These are phyloP conservation scores for Nyctibius grandis DNA, from an alignment of 2,797 vertebrate genomes.

Conservation along the genomic window DNA sequence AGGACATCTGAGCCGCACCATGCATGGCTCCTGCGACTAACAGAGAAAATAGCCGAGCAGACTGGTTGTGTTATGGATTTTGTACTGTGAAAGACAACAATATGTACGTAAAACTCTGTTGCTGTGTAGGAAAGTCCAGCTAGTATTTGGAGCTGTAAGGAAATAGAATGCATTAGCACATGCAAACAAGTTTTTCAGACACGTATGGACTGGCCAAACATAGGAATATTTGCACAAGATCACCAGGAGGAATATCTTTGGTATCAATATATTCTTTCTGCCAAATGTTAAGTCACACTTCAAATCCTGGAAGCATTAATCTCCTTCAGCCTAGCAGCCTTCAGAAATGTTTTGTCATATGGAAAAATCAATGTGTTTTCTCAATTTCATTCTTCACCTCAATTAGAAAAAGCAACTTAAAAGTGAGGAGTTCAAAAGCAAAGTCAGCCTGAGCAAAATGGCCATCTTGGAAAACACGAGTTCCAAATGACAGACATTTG, in stretches of 20 bases:
- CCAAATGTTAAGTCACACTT: neutral
- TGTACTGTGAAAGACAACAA: neutral
- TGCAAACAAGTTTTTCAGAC: neutral
- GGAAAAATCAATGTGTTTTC: slow-evolving; percentile 16
- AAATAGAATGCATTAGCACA: neutral
- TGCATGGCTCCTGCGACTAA: neutral
- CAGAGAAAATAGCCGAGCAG: neutral
- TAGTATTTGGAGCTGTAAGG: neutral
- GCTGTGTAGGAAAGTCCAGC: neutral
- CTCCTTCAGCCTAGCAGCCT: neutral
- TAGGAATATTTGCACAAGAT: neutral
- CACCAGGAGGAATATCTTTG: neutral
- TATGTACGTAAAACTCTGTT: neutral
- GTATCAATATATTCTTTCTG: neutral
- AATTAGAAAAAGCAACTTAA: neutral
- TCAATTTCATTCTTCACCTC: neutral
- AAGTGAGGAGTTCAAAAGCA: neutral
- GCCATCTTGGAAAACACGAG: neutral
- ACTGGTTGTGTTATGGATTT: neutral
- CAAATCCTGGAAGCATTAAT: neutral
- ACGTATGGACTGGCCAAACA: neutral
- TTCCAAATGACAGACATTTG: neutral
- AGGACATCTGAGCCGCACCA: neutral
- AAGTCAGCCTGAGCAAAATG: neutral
- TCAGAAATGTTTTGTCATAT: neutral